A percentile compares a stretch with the other conserved stretches of the same genome.
These are phyloP conservation scores for Myrmecobius fasciatus DNA, from an alignment of 2,113 vertebrate species.

Conservation along the genomic window DNA sequence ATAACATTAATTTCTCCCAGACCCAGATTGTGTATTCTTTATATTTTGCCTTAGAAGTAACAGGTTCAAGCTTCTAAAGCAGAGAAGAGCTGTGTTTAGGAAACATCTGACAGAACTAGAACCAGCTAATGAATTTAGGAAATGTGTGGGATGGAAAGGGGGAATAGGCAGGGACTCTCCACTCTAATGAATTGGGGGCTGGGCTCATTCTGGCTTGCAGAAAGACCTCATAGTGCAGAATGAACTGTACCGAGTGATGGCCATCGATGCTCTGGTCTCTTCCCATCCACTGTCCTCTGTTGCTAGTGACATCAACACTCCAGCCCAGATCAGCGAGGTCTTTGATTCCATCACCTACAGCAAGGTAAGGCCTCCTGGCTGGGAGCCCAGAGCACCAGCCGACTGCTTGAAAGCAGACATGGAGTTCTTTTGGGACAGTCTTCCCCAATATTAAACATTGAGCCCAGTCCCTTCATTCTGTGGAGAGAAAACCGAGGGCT, in stretches of 20 bases:
- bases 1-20: too few species aligned
- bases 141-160: neutral
- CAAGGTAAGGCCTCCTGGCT: slow-evolving; percentile 86
- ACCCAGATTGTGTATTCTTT: neutral
- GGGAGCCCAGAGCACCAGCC: neutral
- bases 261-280: slow-evolving; percentile 88
- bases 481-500: neutral
- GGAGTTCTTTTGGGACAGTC: neutral
- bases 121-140: neutral
- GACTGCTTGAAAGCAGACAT: accelerated
- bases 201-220: slow-evolving; percentile 74
- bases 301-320: slow-evolving; percentile 87
- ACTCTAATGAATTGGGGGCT: neutral
- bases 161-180: neutral
- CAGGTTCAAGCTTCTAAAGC: neutral
- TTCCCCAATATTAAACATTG: too few species aligned
- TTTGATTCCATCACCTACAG: slow-evolving; percentile 94
- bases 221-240: slow-evolving; percentile 89
- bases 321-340: slow-evolving; percentile 91
- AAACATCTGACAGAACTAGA: neutral
- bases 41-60: neutral
- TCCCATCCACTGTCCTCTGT: slow-evolving; percentile 92
- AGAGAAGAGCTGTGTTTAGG: neutral
- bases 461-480: neutral
- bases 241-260: slow-evolving; percentile 90